Conservation (phyloP, 2,888 invertebrate genomes). For the Xylophagus ater region DNA sequence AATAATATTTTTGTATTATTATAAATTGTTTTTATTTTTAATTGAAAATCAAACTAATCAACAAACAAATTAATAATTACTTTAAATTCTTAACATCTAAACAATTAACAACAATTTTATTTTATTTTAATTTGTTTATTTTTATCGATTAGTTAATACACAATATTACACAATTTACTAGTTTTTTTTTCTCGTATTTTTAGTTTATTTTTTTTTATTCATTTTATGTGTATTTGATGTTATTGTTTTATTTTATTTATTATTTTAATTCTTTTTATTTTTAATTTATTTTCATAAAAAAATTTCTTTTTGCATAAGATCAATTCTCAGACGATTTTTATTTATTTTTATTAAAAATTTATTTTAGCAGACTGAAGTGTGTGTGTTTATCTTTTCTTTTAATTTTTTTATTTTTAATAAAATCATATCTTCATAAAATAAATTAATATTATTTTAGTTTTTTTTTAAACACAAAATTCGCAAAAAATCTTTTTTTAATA, state of each 20-base stretch:
- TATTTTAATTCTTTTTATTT: conserved; percentile 5
- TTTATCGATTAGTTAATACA: neutral
- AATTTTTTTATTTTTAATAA: too few species aligned
- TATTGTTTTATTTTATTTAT: conserved; percentile 17
- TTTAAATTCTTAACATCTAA: conserved; percentile 8
- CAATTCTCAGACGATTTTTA: too few species aligned
- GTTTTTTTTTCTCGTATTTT: conserved; percentile 8
- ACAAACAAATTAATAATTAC: neutral
- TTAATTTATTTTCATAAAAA: conserved; percentile 1
- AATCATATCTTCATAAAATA: too few species aligned
- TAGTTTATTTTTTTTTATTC: conserved; percentile 9
- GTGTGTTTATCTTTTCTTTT: too few species aligned
- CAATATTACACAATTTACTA: too few species aligned
- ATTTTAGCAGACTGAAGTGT: too few species aligned
- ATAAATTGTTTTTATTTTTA: too few species aligned
- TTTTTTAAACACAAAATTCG: too few species aligned
- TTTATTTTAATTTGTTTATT: neutral
- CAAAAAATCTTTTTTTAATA: too few species aligned
- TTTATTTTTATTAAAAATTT: too few species aligned
- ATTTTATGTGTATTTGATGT: too few species aligned
- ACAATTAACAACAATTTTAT: conserved; percentile 12
- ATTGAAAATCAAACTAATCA: neutral
- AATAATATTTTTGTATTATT: neutral
- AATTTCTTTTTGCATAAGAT: conserved; percentile 14
- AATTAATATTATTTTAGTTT: too few species aligned